Evolutionary conservation across 2,113 vertebrate genomes (phyloP).

Genomic region (Axis porcinus): DNA sequence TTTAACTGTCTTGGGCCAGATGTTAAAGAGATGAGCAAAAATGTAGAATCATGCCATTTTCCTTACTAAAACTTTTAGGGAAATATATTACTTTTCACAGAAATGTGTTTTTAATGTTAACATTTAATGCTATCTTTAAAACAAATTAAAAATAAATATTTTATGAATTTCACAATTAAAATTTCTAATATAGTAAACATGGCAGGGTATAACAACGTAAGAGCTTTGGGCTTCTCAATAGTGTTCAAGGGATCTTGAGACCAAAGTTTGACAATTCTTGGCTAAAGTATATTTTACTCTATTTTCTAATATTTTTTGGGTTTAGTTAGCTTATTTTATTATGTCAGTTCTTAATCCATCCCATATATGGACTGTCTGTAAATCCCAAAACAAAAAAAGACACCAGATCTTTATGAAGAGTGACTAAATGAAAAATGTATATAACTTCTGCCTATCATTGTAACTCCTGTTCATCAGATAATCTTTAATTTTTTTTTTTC

Average conservation of each 20-base stretch:
- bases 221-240: not conserved
- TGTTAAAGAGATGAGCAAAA: not conserved
- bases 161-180: not conserved
- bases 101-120: not conserved
- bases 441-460: not conserved
- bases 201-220: not conserved
- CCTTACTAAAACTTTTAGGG: not conserved
- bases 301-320: not conserved
- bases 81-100: not conserved
- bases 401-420: not conserved
- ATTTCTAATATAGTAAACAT: not conserved
- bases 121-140: not conserved
- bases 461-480: not conserved
- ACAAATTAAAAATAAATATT: not conserved
- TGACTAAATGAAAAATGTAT: not conserved
- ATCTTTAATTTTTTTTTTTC: not conserved
- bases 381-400: not conserved
- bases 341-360: not conserved
- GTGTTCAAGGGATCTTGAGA: not conserved
- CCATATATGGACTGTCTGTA: not conserved
- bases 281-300: not conserved
- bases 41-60: not conserved
- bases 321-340: not conserved
- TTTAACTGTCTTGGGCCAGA: not conserved
- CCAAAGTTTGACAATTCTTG: not conserved